phyloP scores from a whole-genome alignment of 2,113 vertebrate genomes.

The Platycercus adscitus region DNA sequence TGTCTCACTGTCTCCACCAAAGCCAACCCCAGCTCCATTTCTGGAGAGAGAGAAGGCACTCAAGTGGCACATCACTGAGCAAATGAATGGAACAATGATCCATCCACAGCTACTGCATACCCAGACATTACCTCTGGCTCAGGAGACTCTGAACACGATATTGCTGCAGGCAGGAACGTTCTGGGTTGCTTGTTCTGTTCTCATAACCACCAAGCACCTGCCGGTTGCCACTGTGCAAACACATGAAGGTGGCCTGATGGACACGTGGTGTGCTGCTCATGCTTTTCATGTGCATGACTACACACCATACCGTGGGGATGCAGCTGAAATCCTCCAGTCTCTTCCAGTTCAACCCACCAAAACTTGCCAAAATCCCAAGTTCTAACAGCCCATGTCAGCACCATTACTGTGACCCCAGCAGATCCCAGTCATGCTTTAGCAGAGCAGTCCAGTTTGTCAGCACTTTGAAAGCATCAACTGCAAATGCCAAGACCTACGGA shows the following conservation, averaged over 20 bases:
- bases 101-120: not conserved
- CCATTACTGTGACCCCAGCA: not conserved
- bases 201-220: fast-evolving
- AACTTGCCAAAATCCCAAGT: not conserved
- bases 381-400: not conserved
- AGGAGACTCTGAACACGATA: not conserved
- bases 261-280: fast-evolving
- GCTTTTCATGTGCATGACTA: too few species aligned
- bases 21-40: not conserved
- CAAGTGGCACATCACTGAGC: not conserved
- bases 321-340: not conserved
- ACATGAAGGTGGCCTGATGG: not conserved
- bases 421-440: not conserved
- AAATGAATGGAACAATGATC: not conserved
- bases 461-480: too few species aligned
- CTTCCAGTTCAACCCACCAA: not conserved
- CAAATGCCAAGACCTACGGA: not conserved
- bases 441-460: not conserved
- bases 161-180: not conserved
- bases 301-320: fast-evolving
- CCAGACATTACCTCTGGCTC: not conserved
- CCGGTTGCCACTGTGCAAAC: not conserved
- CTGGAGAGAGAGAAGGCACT: not conserved
- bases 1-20: not conserved
- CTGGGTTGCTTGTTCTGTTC: not conserved